phyloP scores from a whole-genome alignment of 23 tunicate species.

The Ciona savignyi region DNA sequence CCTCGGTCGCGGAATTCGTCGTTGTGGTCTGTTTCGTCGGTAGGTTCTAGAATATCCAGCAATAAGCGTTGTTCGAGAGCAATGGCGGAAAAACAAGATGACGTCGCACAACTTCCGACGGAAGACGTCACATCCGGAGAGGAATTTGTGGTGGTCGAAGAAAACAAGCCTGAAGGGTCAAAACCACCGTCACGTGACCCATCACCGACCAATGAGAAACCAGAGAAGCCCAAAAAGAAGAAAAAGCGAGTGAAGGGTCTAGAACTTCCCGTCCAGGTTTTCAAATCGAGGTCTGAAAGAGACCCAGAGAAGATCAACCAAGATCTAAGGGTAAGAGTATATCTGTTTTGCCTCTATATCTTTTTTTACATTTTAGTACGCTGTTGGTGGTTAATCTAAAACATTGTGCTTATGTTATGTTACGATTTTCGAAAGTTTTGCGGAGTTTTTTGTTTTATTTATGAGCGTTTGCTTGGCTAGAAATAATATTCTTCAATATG shows the following conservation, averaged over 20 bases:
- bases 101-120: neutral
- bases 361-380: too few relatives aligned
- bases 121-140: neutral
- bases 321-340: constrained; percentile 76
- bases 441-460: neutral
- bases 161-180: neutral
- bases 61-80: neutral
- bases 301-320: constrained; percentile 77
- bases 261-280: constrained; percentile 57
- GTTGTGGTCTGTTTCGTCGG: neutral
- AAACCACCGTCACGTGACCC: neutral
- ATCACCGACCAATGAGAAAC: neutral
- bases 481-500: neutral
- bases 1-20: neutral
- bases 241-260: constrained; percentile 35
- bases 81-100: neutral
- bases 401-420: too few relatives aligned
- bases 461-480: neutral
- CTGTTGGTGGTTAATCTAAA: too few relatives aligned
- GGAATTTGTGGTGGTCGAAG: neutral
- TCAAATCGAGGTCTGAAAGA: constrained; percentile 72
- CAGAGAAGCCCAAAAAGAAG: neutral
- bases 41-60: neutral
- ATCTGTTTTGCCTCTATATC: too few relatives aligned
- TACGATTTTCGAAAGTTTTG: too few relatives aligned